A percentile compares a stretch with the other conserved stretches of the same genome.
Evolutionary conservation across 1,140 invertebrate genomes (phyloP).

Genomic region (Drosophila watanabei): DNA sequence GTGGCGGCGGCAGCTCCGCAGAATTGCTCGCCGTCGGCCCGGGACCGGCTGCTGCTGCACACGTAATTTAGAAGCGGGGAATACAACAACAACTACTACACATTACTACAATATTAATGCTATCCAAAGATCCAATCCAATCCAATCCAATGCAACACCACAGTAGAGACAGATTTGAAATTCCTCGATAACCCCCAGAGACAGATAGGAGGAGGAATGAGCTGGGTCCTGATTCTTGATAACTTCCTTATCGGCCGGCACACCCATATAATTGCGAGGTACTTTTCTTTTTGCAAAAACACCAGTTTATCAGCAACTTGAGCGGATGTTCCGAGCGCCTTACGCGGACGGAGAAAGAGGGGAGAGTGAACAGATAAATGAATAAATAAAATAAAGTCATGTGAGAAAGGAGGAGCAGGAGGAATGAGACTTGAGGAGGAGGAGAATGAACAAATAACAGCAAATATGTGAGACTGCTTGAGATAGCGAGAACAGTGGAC

Average conservation of each 20-base stretch:
- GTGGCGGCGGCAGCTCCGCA: slow-evolving; percentile 26
- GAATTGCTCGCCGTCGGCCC: slow-evolving; percentile 70
- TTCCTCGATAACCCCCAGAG: slow-evolving; percentile 32
- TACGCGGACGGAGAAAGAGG: slow-evolving; percentile 24
- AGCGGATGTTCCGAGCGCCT: slow-evolving; percentile 77
- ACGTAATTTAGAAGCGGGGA: slow-evolving; percentile 78
- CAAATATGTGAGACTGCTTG: slow-evolving; percentile 81
- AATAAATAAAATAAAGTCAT: slow-evolving; percentile 9
- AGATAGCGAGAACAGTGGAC: slow-evolving; percentile 48
- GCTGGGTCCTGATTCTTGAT: slow-evolving; percentile 35
- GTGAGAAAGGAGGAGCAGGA: slow-evolving; percentile 1
- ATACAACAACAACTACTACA: slow-evolving; percentile 15
- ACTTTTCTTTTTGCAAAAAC: slow-evolving; percentile 40
- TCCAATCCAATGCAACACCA: slow-evolving; percentile 9
- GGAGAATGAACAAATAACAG: slow-evolving; percentile 62
- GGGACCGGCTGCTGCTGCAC: slow-evolving; percentile 78
- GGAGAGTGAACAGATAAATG: slow-evolving; percentile 31
- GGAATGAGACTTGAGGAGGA: slow-evolving; percentile 16
- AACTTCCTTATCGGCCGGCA: slow-evolving; percentile 61
- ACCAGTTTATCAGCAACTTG: slow-evolving; percentile 65
- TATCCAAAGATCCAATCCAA: slow-evolving; percentile 60
- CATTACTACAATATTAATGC: slow-evolving; percentile 40
- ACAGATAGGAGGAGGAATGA: slow-evolving; percentile 20
- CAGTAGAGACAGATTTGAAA: slow-evolving; percentile 39
- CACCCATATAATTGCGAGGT: slow-evolving; percentile 29